Conservation (phyloP, 2,888 invertebrate genomes). For the Plagodis pulveraria region DNA sequence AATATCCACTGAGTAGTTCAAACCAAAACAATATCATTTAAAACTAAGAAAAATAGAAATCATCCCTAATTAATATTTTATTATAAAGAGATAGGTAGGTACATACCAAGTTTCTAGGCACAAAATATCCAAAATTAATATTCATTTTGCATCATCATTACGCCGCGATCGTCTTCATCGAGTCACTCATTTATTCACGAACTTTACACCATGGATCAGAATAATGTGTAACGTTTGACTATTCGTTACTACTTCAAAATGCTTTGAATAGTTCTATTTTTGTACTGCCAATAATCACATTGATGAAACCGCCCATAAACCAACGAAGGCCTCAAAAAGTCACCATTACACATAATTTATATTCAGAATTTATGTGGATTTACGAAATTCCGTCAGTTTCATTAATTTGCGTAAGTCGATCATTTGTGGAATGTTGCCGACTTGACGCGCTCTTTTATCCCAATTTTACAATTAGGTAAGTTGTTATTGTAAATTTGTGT, state of each 20-base stretch:
- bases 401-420: slow-evolving; percentile 16
- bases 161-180: too few species aligned
- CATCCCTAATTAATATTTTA: too few species aligned
- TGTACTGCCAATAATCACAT: neutral
- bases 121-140: too few species aligned
- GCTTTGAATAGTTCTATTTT: neutral
- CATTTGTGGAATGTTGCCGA: slow-evolving; percentile 9
- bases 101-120: too few species aligned
- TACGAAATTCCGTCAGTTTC: slow-evolving; percentile 6
- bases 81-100: too few species aligned
- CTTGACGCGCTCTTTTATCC: slow-evolving; percentile 7
- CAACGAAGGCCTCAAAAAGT: slow-evolving; percentile 2
- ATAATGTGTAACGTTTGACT: too few species aligned
- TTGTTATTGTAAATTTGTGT: slow-evolving; percentile 26
- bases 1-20: too few species aligned
- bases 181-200: too few species aligned
- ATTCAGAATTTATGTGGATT: slow-evolving; percentile 12
- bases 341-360: slow-evolving; percentile 12
- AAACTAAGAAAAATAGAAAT: too few species aligned
- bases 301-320: neutral
- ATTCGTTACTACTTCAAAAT: neutral
- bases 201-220: too few species aligned
- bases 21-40: too few species aligned
- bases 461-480: neutral
- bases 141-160: too few species aligned